Evolutionary conservation across 1,140 invertebrate species (phyloP).

Genomic region (Microplitis demolitor): DNA sequence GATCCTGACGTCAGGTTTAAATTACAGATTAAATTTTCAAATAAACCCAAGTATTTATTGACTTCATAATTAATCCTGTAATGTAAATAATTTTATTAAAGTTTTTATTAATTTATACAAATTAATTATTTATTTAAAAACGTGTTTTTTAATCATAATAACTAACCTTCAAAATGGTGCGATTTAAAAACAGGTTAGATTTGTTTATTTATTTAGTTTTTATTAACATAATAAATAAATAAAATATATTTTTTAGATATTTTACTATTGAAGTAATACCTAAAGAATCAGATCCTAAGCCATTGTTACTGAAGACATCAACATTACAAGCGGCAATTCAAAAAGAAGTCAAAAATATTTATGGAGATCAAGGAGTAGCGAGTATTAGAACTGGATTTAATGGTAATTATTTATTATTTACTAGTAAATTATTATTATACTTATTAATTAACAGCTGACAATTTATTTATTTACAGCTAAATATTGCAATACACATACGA

Average conservation of each 20-base stretch:
- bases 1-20: too few relatives aligned
- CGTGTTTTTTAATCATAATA: too few relatives aligned
- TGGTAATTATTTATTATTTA: slow-evolving; percentile 43
- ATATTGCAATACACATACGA: slow-evolving; percentile 77
- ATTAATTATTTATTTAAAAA: too few relatives aligned
- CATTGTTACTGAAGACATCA: slow-evolving; percentile 64
- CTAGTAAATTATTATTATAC: background rate
- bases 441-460: background rate
- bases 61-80: too few relatives aligned
- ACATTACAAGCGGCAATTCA: slow-evolving; percentile 66
- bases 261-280: slow-evolving; percentile 67
- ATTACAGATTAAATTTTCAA: too few relatives aligned
- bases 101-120: too few relatives aligned
- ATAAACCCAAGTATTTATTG: too few relatives aligned
- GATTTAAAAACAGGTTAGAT: too few relatives aligned
- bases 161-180: too few relatives aligned
- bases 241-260: slow-evolving; percentile 60
- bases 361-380: slow-evolving; percentile 75
- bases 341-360: slow-evolving; percentile 69
- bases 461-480: slow-evolving; percentile 62
- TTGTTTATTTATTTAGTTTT: too few relatives aligned
- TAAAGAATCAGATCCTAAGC: slow-evolving; percentile 54
- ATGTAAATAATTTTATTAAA: too few relatives aligned
- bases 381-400: slow-evolving; percentile 70
- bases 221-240: too few relatives aligned